Evolutionary conservation across 2,113 vertebrate species (phyloP).

Genomic region (Mungos mungo): DNA sequence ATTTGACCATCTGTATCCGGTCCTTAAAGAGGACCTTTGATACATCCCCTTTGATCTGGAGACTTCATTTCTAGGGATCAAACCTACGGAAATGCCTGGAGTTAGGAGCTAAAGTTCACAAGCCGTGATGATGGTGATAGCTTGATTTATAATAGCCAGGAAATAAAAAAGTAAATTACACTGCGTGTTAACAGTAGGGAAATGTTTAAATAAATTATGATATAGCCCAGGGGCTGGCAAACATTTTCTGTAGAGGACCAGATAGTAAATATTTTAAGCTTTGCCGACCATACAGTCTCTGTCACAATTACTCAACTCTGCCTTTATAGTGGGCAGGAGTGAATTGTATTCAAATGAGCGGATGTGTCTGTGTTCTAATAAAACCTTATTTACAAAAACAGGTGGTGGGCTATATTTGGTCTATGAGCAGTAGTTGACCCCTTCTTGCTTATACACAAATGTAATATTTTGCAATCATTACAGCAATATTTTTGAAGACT

Average conservation of each 20-base stretch:
- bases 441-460: background rate
- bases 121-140: background rate
- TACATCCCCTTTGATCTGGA: background rate
- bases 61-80: background rate
- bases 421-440: background rate
- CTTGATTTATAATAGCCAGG: background rate
- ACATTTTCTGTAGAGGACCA: background rate
- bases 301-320: background rate
- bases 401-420: background rate
- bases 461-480: background rate
- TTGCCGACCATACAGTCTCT: background rate
- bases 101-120: background rate
- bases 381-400: background rate
- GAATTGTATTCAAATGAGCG: background rate
- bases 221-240: background rate
- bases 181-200: background rate
- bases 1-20: background rate
- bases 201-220: background rate
- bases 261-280: background rate
- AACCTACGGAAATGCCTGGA: background rate
- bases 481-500: background rate
- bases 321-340: rapidly evolving
- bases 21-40: background rate
- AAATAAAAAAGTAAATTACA: background rate
- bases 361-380: background rate